Conservation (phyloP, 2,888 invertebrate species). For the Nephrotoma appendiculata region DNA sequence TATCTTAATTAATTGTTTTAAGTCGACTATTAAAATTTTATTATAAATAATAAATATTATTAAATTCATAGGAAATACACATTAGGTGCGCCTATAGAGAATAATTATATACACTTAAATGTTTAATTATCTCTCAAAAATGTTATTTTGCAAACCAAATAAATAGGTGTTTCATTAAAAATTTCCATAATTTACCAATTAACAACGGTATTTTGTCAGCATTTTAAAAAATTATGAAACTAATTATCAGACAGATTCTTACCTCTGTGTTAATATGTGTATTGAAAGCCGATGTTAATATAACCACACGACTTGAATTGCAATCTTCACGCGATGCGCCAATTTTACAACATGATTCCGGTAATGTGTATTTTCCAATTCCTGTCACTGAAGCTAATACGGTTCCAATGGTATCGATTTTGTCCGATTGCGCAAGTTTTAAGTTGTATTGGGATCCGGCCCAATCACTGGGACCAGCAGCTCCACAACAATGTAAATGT, state of each 20-base stretch:
- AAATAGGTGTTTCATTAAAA: not conserved
- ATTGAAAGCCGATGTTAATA: conserved; percentile 33
- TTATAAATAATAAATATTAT: not conserved
- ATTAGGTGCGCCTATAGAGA: not conserved
- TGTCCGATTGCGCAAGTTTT: conserved; percentile 20
- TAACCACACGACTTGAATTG: conserved; percentile 33
- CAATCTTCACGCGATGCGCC: conserved; percentile 35
- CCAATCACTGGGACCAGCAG: conserved; percentile 58
- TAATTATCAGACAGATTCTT: conserved; percentile 14
- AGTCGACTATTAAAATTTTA: not conserved
- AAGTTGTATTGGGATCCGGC: conserved; percentile 43
- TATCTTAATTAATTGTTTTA: not conserved
- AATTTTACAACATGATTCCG: conserved; percentile 41
- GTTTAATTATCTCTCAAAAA: not conserved
- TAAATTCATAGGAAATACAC: not conserved
- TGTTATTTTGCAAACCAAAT: not conserved
- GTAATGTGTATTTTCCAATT: conserved; percentile 41
- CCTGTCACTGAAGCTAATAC: conserved; percentile 12
- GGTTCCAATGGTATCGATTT: not conserved
- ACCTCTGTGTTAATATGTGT: conserved; percentile 37
- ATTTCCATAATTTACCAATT: not conserved
- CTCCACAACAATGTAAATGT: conserved; percentile 62
- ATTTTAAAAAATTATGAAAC: not conserved
- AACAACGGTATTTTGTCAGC: not conserved
- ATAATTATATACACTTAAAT: not conserved